These are phyloP conservation scores for Blastobasis adustella DNA, from an alignment of 2,888 invertebrate genomes.

Conservation along the genomic window DNA sequence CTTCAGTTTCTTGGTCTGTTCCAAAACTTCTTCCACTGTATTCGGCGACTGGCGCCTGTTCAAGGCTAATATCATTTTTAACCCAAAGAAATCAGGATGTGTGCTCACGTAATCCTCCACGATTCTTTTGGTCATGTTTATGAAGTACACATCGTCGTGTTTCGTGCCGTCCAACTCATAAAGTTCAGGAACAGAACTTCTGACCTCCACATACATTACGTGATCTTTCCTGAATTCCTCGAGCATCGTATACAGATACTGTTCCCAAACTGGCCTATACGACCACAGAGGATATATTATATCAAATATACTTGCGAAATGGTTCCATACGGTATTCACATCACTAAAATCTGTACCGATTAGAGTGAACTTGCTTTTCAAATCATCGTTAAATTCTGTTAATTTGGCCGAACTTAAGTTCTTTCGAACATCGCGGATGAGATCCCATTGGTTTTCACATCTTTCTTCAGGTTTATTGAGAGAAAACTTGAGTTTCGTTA, in stretches of 20 bases:
- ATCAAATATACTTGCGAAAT: slow-evolving; percentile 73
- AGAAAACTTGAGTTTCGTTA: slow-evolving; percentile 36
- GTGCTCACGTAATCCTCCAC: slow-evolving; percentile 71
- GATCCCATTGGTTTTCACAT: slow-evolving; percentile 55
- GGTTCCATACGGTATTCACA: slow-evolving; percentile 75
- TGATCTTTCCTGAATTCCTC: slow-evolving; percentile 79
- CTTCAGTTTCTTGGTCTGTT: slow-evolving; percentile 55
- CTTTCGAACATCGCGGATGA: slow-evolving; percentile 53
- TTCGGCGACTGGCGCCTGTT: slow-evolving; percentile 52
- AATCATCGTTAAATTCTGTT: slow-evolving; percentile 58
- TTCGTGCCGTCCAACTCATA: slow-evolving; percentile 79
- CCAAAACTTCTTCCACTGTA: slow-evolving; percentile 63
- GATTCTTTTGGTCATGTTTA: slow-evolving; percentile 69
- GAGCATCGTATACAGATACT: slow-evolving; percentile 78
- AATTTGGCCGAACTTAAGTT: slow-evolving; percentile 40
- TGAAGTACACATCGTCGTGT: slow-evolving; percentile 69
- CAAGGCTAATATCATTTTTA: slow-evolving; percentile 81
- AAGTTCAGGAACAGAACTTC: slow-evolving; percentile 75
- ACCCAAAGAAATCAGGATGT: slow-evolving; percentile 79
- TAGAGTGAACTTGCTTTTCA: slow-evolving; percentile 72
- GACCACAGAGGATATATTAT: slow-evolving; percentile 67
- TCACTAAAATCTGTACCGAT: slow-evolving; percentile 64
- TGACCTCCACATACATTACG: slow-evolving; percentile 80
- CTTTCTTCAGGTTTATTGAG: slow-evolving; percentile 24
- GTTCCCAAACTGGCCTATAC: slow-evolving; percentile 78